Conservation (phyloP, 2,113 vertebrate genomes). For the Lonchura striata region DNA sequence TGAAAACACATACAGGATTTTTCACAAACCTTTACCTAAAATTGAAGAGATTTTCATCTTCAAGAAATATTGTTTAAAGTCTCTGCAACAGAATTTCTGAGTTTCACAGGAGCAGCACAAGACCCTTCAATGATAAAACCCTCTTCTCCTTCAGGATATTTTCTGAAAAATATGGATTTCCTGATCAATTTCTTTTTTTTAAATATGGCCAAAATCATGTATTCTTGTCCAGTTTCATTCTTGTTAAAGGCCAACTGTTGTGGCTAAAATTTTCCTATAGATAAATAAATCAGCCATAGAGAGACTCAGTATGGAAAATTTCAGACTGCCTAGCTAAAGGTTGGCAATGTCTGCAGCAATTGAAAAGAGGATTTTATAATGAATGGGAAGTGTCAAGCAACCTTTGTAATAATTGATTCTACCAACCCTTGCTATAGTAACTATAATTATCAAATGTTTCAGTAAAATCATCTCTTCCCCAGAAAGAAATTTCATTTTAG, state of each 20-base stretch:
- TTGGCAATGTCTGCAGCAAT: conserved; percentile 15
- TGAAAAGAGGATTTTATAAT: conserved; percentile 31
- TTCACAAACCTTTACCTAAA: neutral
- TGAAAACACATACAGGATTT: neutral
- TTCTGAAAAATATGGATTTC: neutral
- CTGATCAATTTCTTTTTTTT: neutral
- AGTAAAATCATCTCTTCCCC: conserved; percentile 38
- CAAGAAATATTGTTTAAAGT: neutral
- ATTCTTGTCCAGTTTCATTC: neutral
- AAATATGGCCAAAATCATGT: neutral
- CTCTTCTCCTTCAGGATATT: neutral
- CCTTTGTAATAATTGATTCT: conserved; percentile 41
- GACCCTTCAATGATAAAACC: neutral
- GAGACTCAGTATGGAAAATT: conserved; percentile 46
- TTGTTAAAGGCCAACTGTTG: neutral
- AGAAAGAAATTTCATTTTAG: conserved; percentile 30
- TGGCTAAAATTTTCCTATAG: neutral
- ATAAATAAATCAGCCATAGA: neutral
- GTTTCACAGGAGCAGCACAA: neutral
- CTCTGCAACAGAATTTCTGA: neutral
- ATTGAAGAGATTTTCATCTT: neutral
- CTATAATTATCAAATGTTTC: conserved; percentile 53
- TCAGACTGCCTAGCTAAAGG: neutral
- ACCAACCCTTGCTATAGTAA: conserved; percentile 37
- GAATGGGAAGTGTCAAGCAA: conserved; percentile 35